A percentile compares a stretch with the other conserved stretches of the same genome.
Evolutionary conservation across 2,888 invertebrate species (phyloP).

Genomic region (Iphiclides podalirius): DNA sequence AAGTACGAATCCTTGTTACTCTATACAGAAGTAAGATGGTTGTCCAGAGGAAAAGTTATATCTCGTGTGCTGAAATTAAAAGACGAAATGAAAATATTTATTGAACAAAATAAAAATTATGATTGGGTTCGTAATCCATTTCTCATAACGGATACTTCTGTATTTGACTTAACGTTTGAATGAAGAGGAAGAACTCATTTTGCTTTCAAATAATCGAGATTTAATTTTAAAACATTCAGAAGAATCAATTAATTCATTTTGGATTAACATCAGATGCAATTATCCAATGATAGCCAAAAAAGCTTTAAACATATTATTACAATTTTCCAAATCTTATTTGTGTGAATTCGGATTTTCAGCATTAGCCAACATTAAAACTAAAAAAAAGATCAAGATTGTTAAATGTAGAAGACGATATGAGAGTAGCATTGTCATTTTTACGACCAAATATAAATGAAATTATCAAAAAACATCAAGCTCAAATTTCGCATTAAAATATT

Average conservation of each 20-base stretch:
- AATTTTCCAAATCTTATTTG: slow-evolving; percentile 16
- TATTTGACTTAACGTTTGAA: slow-evolving; percentile 19
- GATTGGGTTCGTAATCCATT: slow-evolving; percentile 16
- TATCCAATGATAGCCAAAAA: slow-evolving; percentile 11
- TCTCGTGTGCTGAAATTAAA: slow-evolving; percentile 30
- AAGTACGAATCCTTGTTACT: slow-evolving; percentile 29
- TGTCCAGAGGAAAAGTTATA: slow-evolving; percentile 5
- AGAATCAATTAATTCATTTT: slow-evolving; percentile 22
- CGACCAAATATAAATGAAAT: slow-evolving; percentile 23
- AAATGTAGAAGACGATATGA: slow-evolving; percentile 20
- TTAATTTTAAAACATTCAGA: slow-evolving; percentile 20
- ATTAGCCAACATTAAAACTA: slow-evolving; percentile 20
- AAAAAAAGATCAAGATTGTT: slow-evolving; percentile 18
- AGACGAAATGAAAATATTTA: slow-evolving; percentile 31
- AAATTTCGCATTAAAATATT: slow-evolving; percentile 22
- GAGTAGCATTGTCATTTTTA: slow-evolving; percentile 22
- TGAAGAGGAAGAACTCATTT: slow-evolving; percentile 22
- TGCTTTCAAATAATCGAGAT: slow-evolving; percentile 21
- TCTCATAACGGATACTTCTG: slow-evolving; percentile 9
- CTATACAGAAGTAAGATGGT: not conserved
- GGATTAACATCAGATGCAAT: slow-evolving; percentile 17
- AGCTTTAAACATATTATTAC: slow-evolving; percentile 8
- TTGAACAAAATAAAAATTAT: slow-evolving; percentile 25
- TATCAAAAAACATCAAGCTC: slow-evolving; percentile 22
- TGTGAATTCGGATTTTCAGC: slow-evolving; percentile 21